Conservation (phyloP, 2,113 vertebrate genomes). For the Ptychochromis oligacanthus region DNA sequence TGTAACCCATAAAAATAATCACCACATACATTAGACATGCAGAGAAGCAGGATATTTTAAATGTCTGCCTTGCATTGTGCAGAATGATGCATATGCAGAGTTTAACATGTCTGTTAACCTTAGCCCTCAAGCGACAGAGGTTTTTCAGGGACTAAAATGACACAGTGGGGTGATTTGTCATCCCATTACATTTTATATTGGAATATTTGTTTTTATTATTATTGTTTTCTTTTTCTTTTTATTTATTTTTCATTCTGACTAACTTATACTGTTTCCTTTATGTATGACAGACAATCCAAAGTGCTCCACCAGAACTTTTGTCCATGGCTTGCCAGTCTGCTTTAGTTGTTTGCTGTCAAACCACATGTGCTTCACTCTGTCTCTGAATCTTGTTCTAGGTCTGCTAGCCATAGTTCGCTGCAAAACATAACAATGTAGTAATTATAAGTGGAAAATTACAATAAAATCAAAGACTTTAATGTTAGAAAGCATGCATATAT, state of each 20-base stretch:
- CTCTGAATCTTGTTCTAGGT: not conserved
- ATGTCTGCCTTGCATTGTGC: not conserved
- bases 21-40: not conserved
- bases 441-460: not conserved
- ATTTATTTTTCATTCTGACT: too few species aligned
- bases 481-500: too few species aligned
- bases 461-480: not conserved
- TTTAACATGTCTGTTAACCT: not conserved
- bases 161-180: too few species aligned
- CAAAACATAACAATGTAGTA: not conserved
- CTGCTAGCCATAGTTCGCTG: not conserved
- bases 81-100: not conserved
- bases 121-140: not conserved
- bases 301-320: not conserved
- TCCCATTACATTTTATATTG: too few species aligned
- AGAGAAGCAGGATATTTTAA: not conserved
- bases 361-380: accelerated
- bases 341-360: not conserved
- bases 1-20: not conserved
- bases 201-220: too few species aligned
- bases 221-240: too few species aligned
- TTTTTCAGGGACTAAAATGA: too few species aligned
- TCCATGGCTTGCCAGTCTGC: not conserved
- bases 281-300: too few species aligned
- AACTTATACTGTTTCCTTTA: too few species aligned